phyloP scores from a whole-genome alignment of 2,113 vertebrate species.

The Sakesphorus luctuosus region DNA sequence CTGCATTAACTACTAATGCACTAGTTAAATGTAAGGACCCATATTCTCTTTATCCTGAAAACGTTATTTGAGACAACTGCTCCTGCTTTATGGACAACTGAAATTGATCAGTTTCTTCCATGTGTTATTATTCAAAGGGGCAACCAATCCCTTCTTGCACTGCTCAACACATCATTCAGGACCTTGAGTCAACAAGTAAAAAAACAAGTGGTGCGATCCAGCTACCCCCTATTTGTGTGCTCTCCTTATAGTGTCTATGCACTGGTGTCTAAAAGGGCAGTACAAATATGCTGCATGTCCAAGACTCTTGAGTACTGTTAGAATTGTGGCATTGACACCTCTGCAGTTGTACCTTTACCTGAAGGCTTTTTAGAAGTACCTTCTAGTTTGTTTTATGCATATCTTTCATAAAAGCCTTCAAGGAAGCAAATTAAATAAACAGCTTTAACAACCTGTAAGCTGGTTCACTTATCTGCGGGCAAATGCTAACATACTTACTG shows the following conservation, averaged over 20 bases:
- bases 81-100: neutral
- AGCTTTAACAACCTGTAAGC: slow-evolving; percentile 17
- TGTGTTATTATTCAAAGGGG: fast-evolving
- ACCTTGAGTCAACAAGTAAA: neutral
- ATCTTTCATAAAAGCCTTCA: neutral
- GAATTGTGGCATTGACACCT: neutral
- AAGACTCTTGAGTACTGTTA: neutral
- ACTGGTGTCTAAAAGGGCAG: neutral
- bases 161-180: neutral
- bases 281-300: neutral
- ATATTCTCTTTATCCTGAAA: neutral
- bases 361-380: neutral
- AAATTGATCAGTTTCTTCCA: neutral
- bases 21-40: neutral
- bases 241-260: neutral
- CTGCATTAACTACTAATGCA: neutral
- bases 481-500: neutral
- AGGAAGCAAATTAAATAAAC: slow-evolving; percentile 35
- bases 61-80: neutral
- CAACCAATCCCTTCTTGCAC: neutral
- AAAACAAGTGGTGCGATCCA: neutral
- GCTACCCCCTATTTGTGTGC: neutral
- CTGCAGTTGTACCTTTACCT: neutral
- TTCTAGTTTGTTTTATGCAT: neutral
- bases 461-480: neutral